phyloP scores from a whole-genome alignment of 1,140 invertebrate species.

The Trinorchestia longiramus region DNA sequence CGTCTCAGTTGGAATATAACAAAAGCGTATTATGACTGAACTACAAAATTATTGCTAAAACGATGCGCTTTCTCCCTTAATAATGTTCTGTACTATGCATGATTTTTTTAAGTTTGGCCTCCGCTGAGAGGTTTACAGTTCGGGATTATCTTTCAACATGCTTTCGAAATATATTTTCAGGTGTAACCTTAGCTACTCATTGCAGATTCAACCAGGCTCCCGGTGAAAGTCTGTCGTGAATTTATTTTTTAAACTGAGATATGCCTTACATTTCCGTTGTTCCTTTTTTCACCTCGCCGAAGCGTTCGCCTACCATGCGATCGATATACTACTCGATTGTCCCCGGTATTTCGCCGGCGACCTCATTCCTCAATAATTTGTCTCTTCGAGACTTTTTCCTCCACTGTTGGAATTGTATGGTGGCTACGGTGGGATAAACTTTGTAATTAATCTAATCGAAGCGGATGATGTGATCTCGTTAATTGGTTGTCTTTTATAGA shows the following conservation, averaged over 20 bases:
- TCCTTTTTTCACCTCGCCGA: neutral
- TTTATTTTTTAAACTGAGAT: neutral
- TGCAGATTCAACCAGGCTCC: neutral
- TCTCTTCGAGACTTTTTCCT: neutral
- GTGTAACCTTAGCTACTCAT: neutral
- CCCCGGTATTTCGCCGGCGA: neutral
- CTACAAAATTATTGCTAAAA: neutral
- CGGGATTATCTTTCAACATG: neutral
- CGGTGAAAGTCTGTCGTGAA: neutral
- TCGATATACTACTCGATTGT: neutral
- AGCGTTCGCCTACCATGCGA: neutral
- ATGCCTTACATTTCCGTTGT: neutral
- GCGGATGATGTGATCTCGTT: neutral
- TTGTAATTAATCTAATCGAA: neutral
- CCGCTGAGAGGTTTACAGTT: neutral
- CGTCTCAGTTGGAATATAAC: neutral
- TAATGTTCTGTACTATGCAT: neutral
- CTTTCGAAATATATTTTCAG: neutral
- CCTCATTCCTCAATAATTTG: neutral
- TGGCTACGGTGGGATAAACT: neutral
- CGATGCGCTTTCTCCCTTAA: neutral
- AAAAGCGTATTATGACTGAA: neutral
- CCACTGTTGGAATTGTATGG: neutral
- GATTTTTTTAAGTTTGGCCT: neutral
- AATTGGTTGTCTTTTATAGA: slow-evolving; percentile 22